Conservation (phyloP, 1,140 invertebrate species). For the Lordiphosa mommai region DNA sequence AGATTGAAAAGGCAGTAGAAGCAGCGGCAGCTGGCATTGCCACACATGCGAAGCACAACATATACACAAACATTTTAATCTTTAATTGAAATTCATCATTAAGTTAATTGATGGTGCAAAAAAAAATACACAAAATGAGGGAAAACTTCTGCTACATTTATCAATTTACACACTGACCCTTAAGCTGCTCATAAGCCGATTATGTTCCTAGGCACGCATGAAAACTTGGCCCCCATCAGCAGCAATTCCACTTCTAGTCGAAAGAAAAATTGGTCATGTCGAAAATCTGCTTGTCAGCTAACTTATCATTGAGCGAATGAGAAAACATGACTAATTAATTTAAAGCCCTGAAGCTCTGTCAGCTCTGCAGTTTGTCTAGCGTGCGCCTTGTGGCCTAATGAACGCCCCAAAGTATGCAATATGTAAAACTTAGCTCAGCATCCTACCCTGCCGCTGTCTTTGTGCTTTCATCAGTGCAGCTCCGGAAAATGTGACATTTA, state of each 20-base stretch:
- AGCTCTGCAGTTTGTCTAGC: constrained; percentile 13
- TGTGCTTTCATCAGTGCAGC: constrained; percentile 30
- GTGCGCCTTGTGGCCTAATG: constrained; percentile 12
- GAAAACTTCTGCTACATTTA: constrained; percentile 36
- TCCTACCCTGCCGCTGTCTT: neutral
- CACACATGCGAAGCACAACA: constrained; percentile 1
- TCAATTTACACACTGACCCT: constrained; percentile 43
- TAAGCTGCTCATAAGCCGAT: constrained; percentile 59
- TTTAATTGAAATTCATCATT: constrained; percentile 57
- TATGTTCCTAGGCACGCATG: constrained; percentile 35
- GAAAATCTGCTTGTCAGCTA: constrained; percentile 71
- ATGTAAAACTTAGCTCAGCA: constrained; percentile 37
- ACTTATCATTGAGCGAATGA: constrained; percentile 47
- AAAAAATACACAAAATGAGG: neutral
- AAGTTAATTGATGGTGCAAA: constrained; percentile 42
- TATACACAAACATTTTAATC: constrained; percentile 45
- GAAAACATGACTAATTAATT: constrained; percentile 68
- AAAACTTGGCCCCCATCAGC: constrained; percentile 18
- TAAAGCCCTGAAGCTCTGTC: constrained; percentile 39
- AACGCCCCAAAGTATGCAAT: constrained; percentile 39
- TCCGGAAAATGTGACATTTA: constrained; percentile 65
- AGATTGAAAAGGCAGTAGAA: constrained; percentile 20
- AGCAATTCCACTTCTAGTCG: constrained; percentile 1
- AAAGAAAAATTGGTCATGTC: constrained; percentile 59
- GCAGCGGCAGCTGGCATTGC: constrained; percentile 4